phyloP scores from a whole-genome alignment of 2,797 vertebrate genomes.

The Lerista edwardsae region DNA sequence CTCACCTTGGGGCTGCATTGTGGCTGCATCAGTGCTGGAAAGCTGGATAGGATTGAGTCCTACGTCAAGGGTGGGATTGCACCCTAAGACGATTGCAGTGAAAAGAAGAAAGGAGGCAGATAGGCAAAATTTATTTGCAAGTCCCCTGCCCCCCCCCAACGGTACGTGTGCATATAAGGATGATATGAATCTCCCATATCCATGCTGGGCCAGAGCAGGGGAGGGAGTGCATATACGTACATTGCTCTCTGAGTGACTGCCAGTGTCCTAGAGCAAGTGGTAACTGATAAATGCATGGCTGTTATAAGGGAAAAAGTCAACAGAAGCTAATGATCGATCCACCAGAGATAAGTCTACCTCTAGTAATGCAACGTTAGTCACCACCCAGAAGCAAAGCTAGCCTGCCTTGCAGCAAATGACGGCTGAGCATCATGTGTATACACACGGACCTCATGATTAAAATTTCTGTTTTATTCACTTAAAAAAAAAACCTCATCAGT shows the following conservation, averaged over 20 bases:
- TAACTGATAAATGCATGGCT: too few relatives aligned
- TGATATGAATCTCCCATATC: not conserved
- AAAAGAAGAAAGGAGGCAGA: not conserved
- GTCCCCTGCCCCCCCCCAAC: not conserved
- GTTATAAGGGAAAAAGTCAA: not conserved
- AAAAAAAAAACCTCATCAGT: not conserved
- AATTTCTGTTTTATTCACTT: not conserved
- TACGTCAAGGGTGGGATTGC: too few relatives aligned
- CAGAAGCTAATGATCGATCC: not conserved
- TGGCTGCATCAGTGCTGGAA: too few relatives aligned
- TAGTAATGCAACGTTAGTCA: not conserved
- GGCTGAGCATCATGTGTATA: not conserved
- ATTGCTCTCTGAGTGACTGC: not conserved
- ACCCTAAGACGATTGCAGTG: not conserved
- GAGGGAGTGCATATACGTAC: not conserved
- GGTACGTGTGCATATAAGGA: not conserved
- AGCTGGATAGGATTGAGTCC: too few relatives aligned
- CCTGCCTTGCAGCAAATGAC: slow-evolving; percentile 1
- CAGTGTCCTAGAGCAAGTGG: not conserved
- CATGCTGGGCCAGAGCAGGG: not conserved
- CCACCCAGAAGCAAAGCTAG: not conserved
- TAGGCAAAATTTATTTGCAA: not conserved
- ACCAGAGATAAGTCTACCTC: not conserved
- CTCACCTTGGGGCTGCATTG: too few relatives aligned
- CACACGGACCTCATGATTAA: not conserved